phyloP scores from a whole-genome alignment of 2,113 vertebrate genomes.

The Archilochus colubris region DNA sequence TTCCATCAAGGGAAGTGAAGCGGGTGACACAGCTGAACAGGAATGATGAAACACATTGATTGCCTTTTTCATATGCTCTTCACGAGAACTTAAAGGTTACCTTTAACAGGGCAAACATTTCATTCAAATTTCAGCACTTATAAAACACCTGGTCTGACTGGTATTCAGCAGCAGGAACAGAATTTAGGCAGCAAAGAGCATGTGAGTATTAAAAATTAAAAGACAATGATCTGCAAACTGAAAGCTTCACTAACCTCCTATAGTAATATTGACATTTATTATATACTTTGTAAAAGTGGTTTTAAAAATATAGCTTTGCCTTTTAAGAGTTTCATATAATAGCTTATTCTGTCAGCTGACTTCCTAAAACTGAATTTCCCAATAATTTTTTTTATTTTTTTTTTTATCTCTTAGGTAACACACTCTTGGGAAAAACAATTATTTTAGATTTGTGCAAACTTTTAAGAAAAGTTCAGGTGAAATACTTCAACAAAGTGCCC shows the following conservation, averaged over 20 bases:
- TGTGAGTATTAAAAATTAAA: neutral
- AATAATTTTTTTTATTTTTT: neutral
- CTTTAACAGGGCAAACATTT: neutral
- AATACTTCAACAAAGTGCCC: neutral
- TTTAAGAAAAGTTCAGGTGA: neutral
- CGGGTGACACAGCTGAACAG: neutral
- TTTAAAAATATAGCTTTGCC: neutral
- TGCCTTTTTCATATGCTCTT: neutral
- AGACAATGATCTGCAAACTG: neutral
- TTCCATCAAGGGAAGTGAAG: neutral
- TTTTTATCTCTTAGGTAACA: neutral
- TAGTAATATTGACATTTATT: neutral
- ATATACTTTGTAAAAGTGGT: neutral
- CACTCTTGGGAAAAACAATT: neutral
- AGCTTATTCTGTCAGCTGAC: neutral
- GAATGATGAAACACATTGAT: neutral
- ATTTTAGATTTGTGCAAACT: neutral
- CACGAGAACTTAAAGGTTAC: neutral
- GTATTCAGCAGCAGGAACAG: neutral
- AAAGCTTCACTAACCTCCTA: neutral
- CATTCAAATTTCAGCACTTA: neutral
- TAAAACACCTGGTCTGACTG: neutral
- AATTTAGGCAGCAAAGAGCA: neutral
- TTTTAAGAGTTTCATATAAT: neutral
- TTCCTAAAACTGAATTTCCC: neutral